Percentiles rank a stretch among this genome's conserved stretches.
Evolutionary conservation across 2,888 invertebrate species (phyloP).

Genomic region (Hecatera dysodea): DNA sequence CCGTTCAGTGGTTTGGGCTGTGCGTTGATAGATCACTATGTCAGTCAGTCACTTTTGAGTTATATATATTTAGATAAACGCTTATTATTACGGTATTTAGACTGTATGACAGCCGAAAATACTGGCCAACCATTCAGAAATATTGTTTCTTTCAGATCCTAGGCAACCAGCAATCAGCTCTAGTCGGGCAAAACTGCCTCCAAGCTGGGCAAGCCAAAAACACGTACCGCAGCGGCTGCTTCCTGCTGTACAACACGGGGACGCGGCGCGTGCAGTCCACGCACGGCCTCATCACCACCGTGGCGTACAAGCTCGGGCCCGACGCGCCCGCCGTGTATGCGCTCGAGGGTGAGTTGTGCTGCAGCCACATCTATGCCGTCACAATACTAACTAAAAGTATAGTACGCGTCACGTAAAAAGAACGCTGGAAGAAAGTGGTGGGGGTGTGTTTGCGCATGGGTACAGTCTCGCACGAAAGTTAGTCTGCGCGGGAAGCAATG

Average conservation of each 20-base stretch:
- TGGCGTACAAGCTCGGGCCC: conserved; percentile 97
- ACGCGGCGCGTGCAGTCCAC: conserved; percentile 95
- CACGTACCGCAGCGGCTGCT: conserved; percentile 98
- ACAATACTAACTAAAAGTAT: too few relatives aligned
- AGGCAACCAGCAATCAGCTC: conserved; percentile 98
- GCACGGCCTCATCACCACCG: conserved; percentile 96
- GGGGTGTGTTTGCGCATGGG: too few relatives aligned
- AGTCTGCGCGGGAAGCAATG: too few relatives aligned
- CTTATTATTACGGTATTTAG: too few relatives aligned
- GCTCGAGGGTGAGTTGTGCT: conserved; percentile 93
- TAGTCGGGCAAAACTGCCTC: conserved; percentile 97
- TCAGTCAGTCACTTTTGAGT: too few relatives aligned
- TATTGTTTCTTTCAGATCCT: conserved; percentile 91
- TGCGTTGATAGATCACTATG: too few relatives aligned
- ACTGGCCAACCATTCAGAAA: background rate
- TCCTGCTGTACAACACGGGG: conserved; percentile 98
- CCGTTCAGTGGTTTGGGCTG: too few relatives aligned
- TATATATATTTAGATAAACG: too few relatives aligned
- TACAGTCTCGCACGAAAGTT: too few relatives aligned
- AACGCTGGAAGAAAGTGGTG: too few relatives aligned
- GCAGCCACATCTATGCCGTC: background rate
- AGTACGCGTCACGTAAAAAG: too few relatives aligned
- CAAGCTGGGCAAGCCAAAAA: conserved; percentile 97
- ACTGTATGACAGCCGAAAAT: too few relatives aligned
- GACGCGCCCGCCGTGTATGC: conserved; percentile 96